Conservation (phyloP, 37 sponge, comb jelly and placozoan genomes). For the Cladorhizidae sp. region DNA sequence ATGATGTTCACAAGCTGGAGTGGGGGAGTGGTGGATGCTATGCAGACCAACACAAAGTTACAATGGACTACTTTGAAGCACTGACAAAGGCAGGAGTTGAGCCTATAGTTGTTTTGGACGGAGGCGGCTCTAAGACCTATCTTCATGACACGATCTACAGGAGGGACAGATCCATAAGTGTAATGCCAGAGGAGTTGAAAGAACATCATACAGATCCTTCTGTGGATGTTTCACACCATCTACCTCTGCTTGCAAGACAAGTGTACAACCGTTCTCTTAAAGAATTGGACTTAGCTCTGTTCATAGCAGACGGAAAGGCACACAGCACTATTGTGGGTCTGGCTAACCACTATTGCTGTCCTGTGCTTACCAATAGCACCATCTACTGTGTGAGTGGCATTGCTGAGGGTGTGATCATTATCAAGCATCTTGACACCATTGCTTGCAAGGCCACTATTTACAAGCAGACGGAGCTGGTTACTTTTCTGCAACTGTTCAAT, state of each 20-base stretch:
- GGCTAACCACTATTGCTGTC: slow-evolving; percentile 10
- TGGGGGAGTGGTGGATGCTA: slow-evolving; percentile 14
- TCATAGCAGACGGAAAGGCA: slow-evolving; percentile 7
- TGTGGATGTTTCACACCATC: background rate
- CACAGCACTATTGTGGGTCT: background rate
- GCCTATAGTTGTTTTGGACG: slow-evolving; percentile 5
- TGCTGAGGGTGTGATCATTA: background rate
- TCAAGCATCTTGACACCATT: background rate
- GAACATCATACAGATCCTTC: background rate
- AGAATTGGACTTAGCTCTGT: background rate
- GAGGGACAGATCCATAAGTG: background rate
- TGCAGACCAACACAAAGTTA: background rate
- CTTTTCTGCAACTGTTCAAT: background rate
- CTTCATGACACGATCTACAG: background rate
- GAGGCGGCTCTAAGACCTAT: background rate
- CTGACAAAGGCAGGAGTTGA: background rate
- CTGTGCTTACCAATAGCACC: slow-evolving; percentile 9
- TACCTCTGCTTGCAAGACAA: background rate
- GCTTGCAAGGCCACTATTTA: background rate
- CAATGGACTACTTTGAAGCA: background rate
- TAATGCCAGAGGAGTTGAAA: background rate
- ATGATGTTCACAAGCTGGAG: background rate
- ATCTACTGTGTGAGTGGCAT: slow-evolving; percentile 11
- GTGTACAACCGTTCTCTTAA: background rate
- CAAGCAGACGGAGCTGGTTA: no score